Base-by-base conservation (phyloP, 2,113 vertebrate genomes). In the Bubalus kerabau region DNA sequence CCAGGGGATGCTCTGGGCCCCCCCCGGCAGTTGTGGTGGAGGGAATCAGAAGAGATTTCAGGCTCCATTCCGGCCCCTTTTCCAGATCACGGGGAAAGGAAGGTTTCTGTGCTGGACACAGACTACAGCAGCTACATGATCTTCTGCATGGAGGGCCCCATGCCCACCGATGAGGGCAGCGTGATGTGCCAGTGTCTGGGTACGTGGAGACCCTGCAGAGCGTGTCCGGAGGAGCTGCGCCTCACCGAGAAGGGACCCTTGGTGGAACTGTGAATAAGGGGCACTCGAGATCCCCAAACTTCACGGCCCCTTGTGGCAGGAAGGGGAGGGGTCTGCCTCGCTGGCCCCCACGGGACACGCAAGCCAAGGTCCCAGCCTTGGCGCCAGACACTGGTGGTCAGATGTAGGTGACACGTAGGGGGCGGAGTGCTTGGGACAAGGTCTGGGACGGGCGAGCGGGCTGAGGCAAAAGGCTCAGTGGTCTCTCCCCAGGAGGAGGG, bases 91-190 rank as follows among this genome's bases (percentile, higher is more conserved):
- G 40, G 91, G 16, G 21, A 86, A 9, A 50, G 52, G n/a, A 76
- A 26, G 52, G 4, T 86, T 4, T 57, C 54, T 24, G 16, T 86
- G 64, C 82, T 76, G 82, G 82, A 86, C 64, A 59, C 82, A 74
- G 82, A 86, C 52, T 19, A 48, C 52, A 9, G 10, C 8, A 15
- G 17, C 62, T 74, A 15, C 28, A 0, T 48, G 14, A 48, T 57
- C 40, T 74, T 93, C 64, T 76, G 54, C 26, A 0, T 16, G 64
- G 54, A 15, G 11, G 5, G 30, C 19, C 21, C 52, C 5, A 3
- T 0, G 10, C 40, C 52, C 21, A 0, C 17, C 1, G 5, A 9
- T 0, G 59, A 32, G 78, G 28, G 1, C 0, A 7, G 50, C 7
- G 0, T 4, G 3, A 0, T 7, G 21, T 60, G 64, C 91, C 82